phyloP scores from a whole-genome alignment of 1,140 invertebrate genomes.

The Holcopasites calliopsidis region DNA sequence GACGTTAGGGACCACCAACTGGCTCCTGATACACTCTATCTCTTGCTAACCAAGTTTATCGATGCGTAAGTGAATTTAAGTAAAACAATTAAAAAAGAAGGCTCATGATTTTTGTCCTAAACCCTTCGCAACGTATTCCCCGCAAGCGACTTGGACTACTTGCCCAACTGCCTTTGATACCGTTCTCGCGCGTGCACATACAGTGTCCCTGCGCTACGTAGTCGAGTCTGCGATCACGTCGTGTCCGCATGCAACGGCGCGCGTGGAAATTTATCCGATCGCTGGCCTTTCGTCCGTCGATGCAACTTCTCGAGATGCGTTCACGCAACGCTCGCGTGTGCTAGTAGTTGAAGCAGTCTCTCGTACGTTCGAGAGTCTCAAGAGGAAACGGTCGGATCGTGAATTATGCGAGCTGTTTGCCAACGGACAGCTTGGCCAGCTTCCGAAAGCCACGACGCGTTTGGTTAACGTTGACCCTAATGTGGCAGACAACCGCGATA shows the following conservation, averaged over 20 bases:
- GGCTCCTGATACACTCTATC: too few relatives aligned
- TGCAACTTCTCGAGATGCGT: background rate
- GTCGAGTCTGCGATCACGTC: background rate
- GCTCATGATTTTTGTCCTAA: too few relatives aligned
- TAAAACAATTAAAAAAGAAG: too few relatives aligned
- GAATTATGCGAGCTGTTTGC: constrained; percentile 23
- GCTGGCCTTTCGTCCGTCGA: background rate
- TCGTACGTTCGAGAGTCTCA: background rate
- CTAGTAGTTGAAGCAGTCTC: background rate
- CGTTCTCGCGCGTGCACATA: too few relatives aligned
- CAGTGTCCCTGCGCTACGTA: background rate
- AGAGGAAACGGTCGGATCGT: background rate
- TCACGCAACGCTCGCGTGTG: too few relatives aligned
- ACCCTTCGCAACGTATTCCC: too few relatives aligned
- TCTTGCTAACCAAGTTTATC: too few relatives aligned
- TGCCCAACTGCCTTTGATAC: too few relatives aligned
- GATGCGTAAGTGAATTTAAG: too few relatives aligned
- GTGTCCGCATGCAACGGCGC: background rate
- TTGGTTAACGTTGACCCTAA: constrained; percentile 32
- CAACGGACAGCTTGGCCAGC: constrained; percentile 10
- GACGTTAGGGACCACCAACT: too few relatives aligned
- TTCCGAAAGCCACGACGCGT: constrained; percentile 15
- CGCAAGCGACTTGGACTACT: too few relatives aligned
- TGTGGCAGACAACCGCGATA: constrained; percentile 14
- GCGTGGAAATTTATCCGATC: background rate